A percentile compares a stretch with the other conserved stretches of the same genome.
These are phyloP conservation scores for Sarotherodon lohbergeri DNA, from an alignment of 2,113 vertebrate species.

Conservation along the genomic window DNA sequence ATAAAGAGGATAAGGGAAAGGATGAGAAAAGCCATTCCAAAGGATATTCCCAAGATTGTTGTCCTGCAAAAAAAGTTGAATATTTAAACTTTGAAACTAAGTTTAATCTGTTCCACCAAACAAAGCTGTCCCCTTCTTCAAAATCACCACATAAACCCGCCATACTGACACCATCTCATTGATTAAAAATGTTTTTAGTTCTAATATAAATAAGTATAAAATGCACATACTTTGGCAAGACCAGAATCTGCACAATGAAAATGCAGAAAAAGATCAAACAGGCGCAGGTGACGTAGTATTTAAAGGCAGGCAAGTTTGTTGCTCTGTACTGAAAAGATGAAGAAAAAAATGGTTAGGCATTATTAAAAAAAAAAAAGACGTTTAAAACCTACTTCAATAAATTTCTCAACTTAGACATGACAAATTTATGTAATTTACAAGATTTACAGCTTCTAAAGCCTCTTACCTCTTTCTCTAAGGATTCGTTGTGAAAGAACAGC, in stretches of 20 bases:
- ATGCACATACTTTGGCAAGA: constrained; percentile 88
- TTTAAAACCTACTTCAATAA: constrained; percentile 45
- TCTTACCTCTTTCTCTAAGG: constrained; percentile 92
- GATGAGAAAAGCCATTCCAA: constrained; percentile 86
- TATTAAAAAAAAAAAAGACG: not conserved
- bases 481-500: constrained; percentile 93
- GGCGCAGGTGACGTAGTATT: constrained; percentile 95
- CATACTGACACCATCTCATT: not conserved
- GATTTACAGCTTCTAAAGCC: not conserved
- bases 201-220: not conserved
- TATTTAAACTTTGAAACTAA: not conserved
- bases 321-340: constrained; percentile 82
- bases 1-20: constrained; percentile 88
- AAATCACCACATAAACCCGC: not conserved
- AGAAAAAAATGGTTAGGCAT: constrained; percentile 12
- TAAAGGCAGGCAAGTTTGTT: constrained; percentile 93
- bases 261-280: constrained; percentile 96
- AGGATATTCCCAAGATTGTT: constrained; percentile 85
- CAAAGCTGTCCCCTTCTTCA: not conserved
- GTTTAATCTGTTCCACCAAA: not conserved
- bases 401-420: not conserved
- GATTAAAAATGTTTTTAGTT: not conserved
- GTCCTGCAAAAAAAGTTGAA: constrained; percentile 72
- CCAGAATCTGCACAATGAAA: constrained; percentile 92
- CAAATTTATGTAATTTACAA: not conserved